Evolutionary conservation across 2,797 vertebrate species (phyloP).

Genomic region (Limosa lapponica): DNA sequence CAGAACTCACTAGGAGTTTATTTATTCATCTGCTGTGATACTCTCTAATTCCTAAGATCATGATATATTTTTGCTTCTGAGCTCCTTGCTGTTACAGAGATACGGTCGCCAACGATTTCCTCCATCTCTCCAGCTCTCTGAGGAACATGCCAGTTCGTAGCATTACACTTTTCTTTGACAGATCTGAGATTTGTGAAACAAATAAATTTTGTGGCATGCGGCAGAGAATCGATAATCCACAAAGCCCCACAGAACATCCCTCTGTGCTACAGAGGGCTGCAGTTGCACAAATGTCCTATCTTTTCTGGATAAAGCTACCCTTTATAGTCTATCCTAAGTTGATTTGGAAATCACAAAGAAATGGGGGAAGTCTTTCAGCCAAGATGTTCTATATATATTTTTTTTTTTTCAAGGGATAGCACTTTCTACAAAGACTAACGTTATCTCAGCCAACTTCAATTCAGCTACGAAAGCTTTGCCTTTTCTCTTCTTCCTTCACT

Average conservation of each 20-base stretch:
- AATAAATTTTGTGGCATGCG: not conserved
- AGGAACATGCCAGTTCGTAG: accelerated
- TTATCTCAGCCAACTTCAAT: not conserved
- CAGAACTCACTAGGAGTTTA: not conserved
- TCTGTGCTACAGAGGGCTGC: not conserved
- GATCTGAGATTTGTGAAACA: not conserved
- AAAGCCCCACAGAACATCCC: not conserved
- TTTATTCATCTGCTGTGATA: not conserved
- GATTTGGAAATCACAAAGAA: not conserved
- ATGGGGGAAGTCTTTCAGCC: not conserved
- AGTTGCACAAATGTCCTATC: not conserved
- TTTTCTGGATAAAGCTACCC: not conserved
- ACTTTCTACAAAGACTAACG: not conserved
- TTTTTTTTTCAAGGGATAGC: not conserved
- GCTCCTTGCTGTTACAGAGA: not conserved
- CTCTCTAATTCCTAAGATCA: not conserved
- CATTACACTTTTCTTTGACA: not conserved
- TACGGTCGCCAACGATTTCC: not conserved
- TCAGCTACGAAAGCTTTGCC: not conserved
- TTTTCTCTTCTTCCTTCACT: not conserved
- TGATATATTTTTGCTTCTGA: not conserved
- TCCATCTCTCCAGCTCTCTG: not conserved
- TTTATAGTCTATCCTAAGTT: not conserved
- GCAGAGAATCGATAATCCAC: not conserved
- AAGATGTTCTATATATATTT: not conserved